Percentiles rank a stretch among this genome's conserved stretches.
phyloP scores from a whole-genome alignment of 2,888 invertebrate genomes.

The Bembecia ichneumoniformis region DNA sequence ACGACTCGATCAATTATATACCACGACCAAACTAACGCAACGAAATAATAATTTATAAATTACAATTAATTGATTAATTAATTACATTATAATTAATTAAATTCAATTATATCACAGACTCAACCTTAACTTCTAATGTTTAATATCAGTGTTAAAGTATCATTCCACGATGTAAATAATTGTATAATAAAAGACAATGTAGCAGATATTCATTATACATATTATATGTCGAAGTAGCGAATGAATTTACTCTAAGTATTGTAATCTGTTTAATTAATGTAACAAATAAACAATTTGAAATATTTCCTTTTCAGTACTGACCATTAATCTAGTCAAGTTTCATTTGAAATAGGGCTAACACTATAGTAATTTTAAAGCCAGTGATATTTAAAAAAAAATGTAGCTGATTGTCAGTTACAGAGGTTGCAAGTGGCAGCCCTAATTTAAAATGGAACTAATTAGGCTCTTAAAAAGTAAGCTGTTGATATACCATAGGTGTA shows the following conservation, averaged over 20 bases:
- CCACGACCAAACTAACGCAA: conserved; percentile 22
- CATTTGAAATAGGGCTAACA: not conserved
- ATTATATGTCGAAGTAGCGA: not conserved
- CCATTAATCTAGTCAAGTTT: conserved; percentile 39
- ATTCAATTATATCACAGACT: too few species aligned
- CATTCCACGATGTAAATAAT: conserved; percentile 40
- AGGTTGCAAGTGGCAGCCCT: too few species aligned
- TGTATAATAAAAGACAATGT: conserved; percentile 25
- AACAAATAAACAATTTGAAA: too few species aligned
- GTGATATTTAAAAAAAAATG: too few species aligned
- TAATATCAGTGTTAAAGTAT: conserved; percentile 8
- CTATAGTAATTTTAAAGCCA: too few species aligned
- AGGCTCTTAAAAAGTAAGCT: not conserved
- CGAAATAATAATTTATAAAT: conserved; percentile 12
- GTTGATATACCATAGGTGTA: not conserved
- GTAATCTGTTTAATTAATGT: too few species aligned
- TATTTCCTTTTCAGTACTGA: too few species aligned
- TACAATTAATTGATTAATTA: too few species aligned
- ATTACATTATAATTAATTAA: not conserved
- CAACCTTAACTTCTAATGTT: too few species aligned
- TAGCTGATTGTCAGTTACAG: too few species aligned
- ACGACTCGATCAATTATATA: too few species aligned
- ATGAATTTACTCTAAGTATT: not conserved
- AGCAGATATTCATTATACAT: conserved; percentile 4
- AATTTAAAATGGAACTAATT: too few species aligned